Base-by-base conservation (phyloP, 2,113 vertebrate species). In the Gambusia affinis region DNA sequence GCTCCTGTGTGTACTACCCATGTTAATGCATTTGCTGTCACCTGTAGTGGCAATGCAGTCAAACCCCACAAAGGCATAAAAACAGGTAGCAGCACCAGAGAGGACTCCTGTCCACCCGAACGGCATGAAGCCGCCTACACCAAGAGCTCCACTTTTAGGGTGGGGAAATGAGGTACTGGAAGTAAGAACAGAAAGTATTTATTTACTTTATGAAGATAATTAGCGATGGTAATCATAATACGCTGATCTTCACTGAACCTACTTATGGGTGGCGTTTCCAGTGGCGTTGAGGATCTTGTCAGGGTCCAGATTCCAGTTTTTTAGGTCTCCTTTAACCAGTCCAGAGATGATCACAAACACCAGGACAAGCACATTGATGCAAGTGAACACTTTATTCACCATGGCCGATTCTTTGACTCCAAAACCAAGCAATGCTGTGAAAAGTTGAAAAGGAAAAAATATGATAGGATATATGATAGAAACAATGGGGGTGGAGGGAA, bases 11-110 rank as follows among this genome's bases (percentile, higher is more conserved):
- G 14, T 37, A 0, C 60, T 1, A 70, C 42, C 4, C 27, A 1
- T 12, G 15, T 66, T 2, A 12, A 35, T 42, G 44, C 76, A 19
- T 14, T 35, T 31, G 8, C 24, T 17, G 91, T 86, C 66, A 98
- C 98, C 97, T 94, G 97, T 98, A 15, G 97, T 99, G 67, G 98
- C 97, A 1, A 99, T 99, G 90, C 97, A 98, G 92, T 99, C 98
- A 75, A 99, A 99, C 24, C 98, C 98, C 44, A 99, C 96, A 0
- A 99, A 99, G 75, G 97, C 98, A 35, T 99, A 99, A 90, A 99
- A 99, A 79, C 98, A 99, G 0, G 97, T 99, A 1, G 97, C 97
- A 27, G 98, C 97, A 14, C 98, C 97, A 0, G 97, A 97, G 2
- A 99, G 94, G 57, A 99, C 96, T 17, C 97, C 98, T 0, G 90